These are phyloP conservation scores for Tachycineta bicolor DNA, from an alignment of 2,113 vertebrate genomes.

Conservation along the genomic window DNA sequence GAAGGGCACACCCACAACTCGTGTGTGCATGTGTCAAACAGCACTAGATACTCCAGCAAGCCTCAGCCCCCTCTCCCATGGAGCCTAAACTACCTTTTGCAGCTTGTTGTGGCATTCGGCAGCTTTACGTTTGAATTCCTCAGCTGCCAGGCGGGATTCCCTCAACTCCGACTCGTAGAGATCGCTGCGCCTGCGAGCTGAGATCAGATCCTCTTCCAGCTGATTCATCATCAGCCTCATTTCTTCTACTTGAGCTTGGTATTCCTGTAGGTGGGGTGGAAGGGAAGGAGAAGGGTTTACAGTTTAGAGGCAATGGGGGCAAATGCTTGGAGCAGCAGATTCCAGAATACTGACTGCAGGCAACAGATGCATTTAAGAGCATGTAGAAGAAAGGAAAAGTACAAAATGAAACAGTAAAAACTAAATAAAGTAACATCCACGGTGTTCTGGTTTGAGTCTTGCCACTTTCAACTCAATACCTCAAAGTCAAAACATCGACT, in stretches of 20 bases:
- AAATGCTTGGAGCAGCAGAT: neutral
- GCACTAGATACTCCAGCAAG: neutral
- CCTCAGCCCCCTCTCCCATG: neutral
- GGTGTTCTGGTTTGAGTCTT: neutral
- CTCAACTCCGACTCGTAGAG: constrained; percentile 94
- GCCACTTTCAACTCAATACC: neutral
- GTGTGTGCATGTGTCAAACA: neutral
- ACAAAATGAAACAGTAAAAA: neutral
- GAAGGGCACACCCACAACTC: neutral
- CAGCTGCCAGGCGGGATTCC: constrained; percentile 89
- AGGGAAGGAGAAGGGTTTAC: neutral
- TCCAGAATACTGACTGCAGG: neutral
- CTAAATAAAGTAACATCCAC: neutral
- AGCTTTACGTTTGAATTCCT: constrained; percentile 94
- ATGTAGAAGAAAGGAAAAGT: neutral
- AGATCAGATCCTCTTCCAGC: constrained; percentile 95
- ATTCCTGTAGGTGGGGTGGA: constrained; percentile 81
- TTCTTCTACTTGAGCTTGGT: constrained; percentile 96
- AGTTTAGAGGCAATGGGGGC: neutral
- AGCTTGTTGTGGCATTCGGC: constrained; percentile 92
- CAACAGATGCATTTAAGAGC: neutral
- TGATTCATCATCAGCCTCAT: constrained; percentile 96
- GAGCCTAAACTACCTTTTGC: constrained; percentile 84
- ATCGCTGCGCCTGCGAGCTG: constrained; percentile 93
- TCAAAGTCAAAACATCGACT: neutral